Evolutionary conservation across 2,797 vertebrate species (phyloP), one percentile per base, ranked within the genome.

Genomic region (Xenopus petersii): DNA sequence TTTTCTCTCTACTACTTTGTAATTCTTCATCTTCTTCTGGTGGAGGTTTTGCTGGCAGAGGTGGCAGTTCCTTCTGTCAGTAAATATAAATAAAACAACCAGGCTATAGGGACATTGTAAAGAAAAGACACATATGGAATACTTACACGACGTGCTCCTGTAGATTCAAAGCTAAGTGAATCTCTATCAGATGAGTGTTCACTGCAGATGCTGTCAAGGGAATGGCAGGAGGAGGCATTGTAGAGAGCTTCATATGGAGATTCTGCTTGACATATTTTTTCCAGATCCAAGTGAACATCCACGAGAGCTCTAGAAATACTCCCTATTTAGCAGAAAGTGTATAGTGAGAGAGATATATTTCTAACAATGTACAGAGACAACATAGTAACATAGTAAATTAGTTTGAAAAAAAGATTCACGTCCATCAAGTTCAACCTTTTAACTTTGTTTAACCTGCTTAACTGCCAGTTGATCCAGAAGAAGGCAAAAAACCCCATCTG

Each of bases 181-280:
- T 98, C 97, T 47, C 93, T 87, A 86, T 99, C 96, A 0, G 97
- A 98, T 0, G 96, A 98, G 46, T 93, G 95, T 59, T 95, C 95
- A 0, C 95, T 98, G 86, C 95, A 93, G 64, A 93, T 90, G 86
- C 96, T 98, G 90, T 98, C 96, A 85, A 98, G 81, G 0, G 97
- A 97, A 81, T 97, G 95, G 85, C 96, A 97, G 68, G 97, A 98
- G 0, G 96, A 94, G 7, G 97, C 96, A 10, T 98, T 96, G 81
- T 91, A 99, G 71, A 99, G 85, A 0, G 92, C 94, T 85, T 99
- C 97, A 0, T 99, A 99, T 0, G 96, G 96, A 67, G 94, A 95
- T 84, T 98, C 97, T 67, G 96, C 93, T 70, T 96, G 93, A 0
- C 91, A 87, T 12, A 83, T 87, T 2, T 82, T 84, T 16, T 94